Evolutionary conservation across 2,888 invertebrate species (phyloP).

Genomic region (Dioctria linearis): DNA sequence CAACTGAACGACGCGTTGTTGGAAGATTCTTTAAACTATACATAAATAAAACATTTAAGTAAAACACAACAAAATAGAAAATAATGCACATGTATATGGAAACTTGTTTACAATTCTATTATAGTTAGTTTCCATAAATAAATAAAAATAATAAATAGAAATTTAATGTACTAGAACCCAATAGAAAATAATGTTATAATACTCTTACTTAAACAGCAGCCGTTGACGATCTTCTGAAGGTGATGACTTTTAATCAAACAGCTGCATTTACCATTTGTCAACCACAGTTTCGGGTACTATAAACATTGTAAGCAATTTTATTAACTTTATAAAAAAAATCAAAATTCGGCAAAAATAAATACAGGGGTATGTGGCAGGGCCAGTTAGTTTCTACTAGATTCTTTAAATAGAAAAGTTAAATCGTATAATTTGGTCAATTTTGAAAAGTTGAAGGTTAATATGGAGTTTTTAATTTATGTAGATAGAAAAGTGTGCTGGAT

Average conservation of each 20-base stretch:
- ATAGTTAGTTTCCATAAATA: conserved; percentile 31
- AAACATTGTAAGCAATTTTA: conserved; percentile 66
- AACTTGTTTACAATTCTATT: conserved; percentile 32
- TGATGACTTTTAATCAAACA: conserved; percentile 14
- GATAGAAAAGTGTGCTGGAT: conserved; percentile 3
- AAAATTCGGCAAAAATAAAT: not conserved
- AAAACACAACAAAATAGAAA: conserved; percentile 31
- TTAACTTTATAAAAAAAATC: conserved; percentile 7
- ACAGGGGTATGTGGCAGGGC: not conserved
- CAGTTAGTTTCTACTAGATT: conserved; percentile 17
- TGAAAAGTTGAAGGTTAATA: conserved; percentile 10
- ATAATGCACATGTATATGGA: conserved; percentile 22
- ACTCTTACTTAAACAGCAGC: conserved; percentile 45
- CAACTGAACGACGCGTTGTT: conserved; percentile 31
- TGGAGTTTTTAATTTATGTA: not conserved
- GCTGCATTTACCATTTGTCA: conserved; percentile 75
- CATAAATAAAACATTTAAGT: conserved; percentile 36
- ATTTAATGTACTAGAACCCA: conserved; percentile 42
- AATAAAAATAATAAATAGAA: conserved; percentile 33
- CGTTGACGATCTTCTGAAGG: conserved; percentile 37
- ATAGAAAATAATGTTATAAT: conserved; percentile 46
- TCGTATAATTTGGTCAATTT: not conserved
- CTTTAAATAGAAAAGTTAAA: not conserved
- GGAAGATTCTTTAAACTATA: conserved; percentile 33
- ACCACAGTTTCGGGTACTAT: conserved; percentile 81